Base-by-base conservation (phyloP, 2,888 invertebrate genomes). In the Ormyrus pomaceus region DNA sequence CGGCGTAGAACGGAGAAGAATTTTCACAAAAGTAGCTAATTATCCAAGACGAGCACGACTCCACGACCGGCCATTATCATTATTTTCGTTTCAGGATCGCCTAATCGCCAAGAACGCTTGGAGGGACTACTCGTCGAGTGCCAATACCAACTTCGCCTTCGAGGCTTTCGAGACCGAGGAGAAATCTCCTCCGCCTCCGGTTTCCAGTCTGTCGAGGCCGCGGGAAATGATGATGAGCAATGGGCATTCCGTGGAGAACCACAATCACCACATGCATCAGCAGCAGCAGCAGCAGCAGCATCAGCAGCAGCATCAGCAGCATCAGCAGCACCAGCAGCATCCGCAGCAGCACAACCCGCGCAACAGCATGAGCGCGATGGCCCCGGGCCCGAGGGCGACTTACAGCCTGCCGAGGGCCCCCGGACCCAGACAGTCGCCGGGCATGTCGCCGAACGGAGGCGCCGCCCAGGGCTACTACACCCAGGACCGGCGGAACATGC, bases 91-190 rank as follows among this genome's bases (percentile, higher is more conserved):
- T 46, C 92, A 97, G 96, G 96, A 96, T 86, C 95, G 95, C 85
- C 91, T 97, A 68, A 95, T 97, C 84, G 95, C 95, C 45, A 95
- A 94, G 89, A 94, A 95, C 19, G 96, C 96, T 0, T 97, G 97
- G 97, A 96, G 96, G 89, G 97, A 97, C 88, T 97, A 97, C 89
- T 94, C 95, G 0, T 92, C 94, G 0, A 89, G 89, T 45, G 93
- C 95, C 1, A 96, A 96, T 90, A 96, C 96, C 0, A 97, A 97
- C 91, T 97, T 97, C 91, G 97, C 96, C 0, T 97, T 97, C 91
- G 97, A 97, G 87, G 95, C 96, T 0, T 96, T 95, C 89, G 97
- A 96, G 86, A 95, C 95, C 79, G 96, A 96, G 85, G 95, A 96
- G 88, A 95, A 95, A 86, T 90, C 91, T 0, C 89, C 88, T 2